phyloP scores from a whole-genome alignment of 2,888 invertebrate species.

The Byasa hedistus region DNA sequence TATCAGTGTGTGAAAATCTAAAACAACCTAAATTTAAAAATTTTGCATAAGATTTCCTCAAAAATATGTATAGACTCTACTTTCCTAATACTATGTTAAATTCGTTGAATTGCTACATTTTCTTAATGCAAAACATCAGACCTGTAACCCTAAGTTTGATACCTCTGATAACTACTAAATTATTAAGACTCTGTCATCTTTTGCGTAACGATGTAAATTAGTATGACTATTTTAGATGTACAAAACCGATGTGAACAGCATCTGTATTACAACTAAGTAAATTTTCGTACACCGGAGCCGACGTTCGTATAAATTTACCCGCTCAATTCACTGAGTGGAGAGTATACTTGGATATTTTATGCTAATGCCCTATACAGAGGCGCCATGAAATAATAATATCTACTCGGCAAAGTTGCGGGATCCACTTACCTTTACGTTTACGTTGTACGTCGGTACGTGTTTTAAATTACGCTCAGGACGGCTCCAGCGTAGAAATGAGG shows the following conservation, averaged over 20 bases:
- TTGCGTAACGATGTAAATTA: not conserved
- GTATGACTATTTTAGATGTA: not conserved
- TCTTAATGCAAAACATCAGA: no score
- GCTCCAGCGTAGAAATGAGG: constrained; percentile 12
- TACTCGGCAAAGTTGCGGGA: constrained; percentile 36
- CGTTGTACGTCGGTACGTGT: constrained; percentile 24
- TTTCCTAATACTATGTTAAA: no score
- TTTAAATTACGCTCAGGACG: constrained; percentile 25
- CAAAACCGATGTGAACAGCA: not conserved
- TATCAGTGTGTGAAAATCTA: no score
- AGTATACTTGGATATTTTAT: constrained; percentile 41
- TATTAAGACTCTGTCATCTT: no score
- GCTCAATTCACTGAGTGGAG: constrained; percentile 41
- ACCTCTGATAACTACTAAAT: no score
- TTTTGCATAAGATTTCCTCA: no score
- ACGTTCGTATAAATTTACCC: constrained; percentile 32
- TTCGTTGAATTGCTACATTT: no score
- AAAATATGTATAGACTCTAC: no score
- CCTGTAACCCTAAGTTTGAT: no score
- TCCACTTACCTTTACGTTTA: constrained; percentile 36
- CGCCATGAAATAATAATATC: constrained; percentile 44
- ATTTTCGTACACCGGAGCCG: constrained; percentile 7
- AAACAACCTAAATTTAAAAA: no score
- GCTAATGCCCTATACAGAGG: constrained; percentile 39
- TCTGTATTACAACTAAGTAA: not conserved